Evolutionary conservation across 2,113 vertebrate species (phyloP).

Genomic region (Engraulis encrasicolus): DNA sequence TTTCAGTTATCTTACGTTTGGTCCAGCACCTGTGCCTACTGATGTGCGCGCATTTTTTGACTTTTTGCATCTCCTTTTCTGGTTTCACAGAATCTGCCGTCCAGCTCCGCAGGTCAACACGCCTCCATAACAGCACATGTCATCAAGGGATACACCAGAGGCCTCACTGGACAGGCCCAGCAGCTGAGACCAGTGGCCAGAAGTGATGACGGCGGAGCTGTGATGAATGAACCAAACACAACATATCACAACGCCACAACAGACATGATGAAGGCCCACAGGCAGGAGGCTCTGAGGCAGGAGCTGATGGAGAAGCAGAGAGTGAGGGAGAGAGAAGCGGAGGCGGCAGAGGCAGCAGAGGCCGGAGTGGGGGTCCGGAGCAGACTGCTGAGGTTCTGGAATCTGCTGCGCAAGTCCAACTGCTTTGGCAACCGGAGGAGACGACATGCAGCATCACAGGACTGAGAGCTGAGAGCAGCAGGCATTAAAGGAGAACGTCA

Average conservation of each 20-base stretch:
- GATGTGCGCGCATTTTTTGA: too few relatives aligned
- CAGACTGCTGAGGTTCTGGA: background rate
- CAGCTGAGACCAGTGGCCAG: background rate
- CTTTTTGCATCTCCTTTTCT: too few relatives aligned
- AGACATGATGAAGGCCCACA: background rate
- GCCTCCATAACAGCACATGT: background rate
- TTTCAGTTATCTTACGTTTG: too few relatives aligned
- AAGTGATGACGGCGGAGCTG: background rate
- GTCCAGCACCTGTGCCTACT: too few relatives aligned
- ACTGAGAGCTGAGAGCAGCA: background rate
- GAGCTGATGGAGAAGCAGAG: background rate
- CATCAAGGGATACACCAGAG: background rate
- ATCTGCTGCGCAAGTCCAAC: background rate
- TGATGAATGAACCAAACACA: background rate
- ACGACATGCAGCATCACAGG: background rate
- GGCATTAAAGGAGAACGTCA: background rate
- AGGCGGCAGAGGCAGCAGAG: background rate
- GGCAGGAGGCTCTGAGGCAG: background rate
- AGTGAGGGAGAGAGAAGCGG: background rate
- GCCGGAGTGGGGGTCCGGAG: background rate
- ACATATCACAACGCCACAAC: background rate
- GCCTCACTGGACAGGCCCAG: background rate
- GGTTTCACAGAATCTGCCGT: background rate
- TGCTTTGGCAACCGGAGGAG: background rate
- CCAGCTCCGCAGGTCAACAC: background rate